These are phyloP conservation scores for Albula glossodonta DNA, from an alignment of 2,113 vertebrate species.

Conservation along the genomic window DNA sequence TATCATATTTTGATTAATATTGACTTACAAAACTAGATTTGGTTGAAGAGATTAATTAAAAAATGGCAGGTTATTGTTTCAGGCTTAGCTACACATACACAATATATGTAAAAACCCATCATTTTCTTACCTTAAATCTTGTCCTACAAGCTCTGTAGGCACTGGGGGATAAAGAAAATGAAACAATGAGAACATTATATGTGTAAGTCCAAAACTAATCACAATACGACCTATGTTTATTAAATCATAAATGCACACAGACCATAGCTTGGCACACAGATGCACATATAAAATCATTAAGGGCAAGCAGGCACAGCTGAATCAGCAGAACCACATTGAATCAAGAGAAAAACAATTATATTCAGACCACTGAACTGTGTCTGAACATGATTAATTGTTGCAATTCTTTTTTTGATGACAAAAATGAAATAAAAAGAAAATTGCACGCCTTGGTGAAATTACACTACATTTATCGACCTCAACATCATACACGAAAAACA, in stretches of 20 bases:
- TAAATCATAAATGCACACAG: constrained; percentile 67
- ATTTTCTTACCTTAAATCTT: constrained; percentile 91
- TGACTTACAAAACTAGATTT: background rate
- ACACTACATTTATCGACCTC: background rate
- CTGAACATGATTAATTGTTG: constrained; percentile 61
- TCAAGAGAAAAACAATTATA: constrained; percentile 50
- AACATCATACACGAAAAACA: background rate
- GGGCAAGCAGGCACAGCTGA: constrained; percentile 39
- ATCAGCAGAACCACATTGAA: constrained; percentile 55
- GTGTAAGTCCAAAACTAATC: constrained; percentile 53
- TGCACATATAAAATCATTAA: constrained; percentile 54
- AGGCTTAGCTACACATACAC: background rate
- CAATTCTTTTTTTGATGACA: constrained; percentile 57
- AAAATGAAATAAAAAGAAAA: constrained; percentile 59
- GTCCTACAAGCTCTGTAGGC: constrained; percentile 82
- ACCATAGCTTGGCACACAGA: constrained; percentile 42
- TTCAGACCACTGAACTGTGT: constrained; percentile 58
- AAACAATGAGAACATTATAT: constrained; percentile 48
- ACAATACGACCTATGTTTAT: constrained; percentile 57
- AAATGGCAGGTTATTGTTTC: background rate
- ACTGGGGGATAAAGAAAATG: constrained; percentile 53
- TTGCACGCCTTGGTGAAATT: constrained; percentile 55
- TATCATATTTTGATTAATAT: background rate
- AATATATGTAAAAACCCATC: background rate
- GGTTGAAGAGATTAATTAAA: background rate